Conservation (phyloP, 2,888 invertebrate genomes). For the Ornithoptera priamus region DNA sequence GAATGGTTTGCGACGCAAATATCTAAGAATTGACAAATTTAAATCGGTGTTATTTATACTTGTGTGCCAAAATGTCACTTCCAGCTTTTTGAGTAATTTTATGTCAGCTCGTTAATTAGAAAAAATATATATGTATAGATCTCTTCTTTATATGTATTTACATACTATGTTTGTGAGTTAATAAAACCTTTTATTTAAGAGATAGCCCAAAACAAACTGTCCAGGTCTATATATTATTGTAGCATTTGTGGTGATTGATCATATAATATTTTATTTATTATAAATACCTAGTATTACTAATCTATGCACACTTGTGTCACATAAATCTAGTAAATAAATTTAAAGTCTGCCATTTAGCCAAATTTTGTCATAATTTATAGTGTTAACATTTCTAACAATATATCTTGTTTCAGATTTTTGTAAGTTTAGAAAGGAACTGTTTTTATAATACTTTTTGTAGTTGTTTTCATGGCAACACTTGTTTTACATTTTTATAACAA, state of each 20-base stretch:
- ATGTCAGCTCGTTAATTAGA: not conserved
- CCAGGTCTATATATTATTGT: not conserved
- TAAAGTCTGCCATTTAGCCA: slow-evolving; percentile 33
- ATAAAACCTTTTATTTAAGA: not conserved
- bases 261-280: not conserved
- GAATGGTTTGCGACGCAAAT: slow-evolving; percentile 4
- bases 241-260: not conserved
- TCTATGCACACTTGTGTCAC: not conserved
- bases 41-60: slow-evolving; percentile 31
- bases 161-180: not conserved
- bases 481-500: slow-evolving; percentile 25
- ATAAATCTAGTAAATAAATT: not conserved
- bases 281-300: not conserved
- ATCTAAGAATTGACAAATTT: slow-evolving; percentile 15
- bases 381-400: slow-evolving; percentile 24
- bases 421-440: slow-evolving; percentile 4
- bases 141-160: not conserved
- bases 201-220: not conserved
- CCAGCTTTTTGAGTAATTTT: slow-evolving; percentile 24
- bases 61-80: slow-evolving; percentile 37
- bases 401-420: slow-evolving; percentile 5
- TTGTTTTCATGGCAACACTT: slow-evolving; percentile 13
- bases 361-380: slow-evolving; percentile 33
- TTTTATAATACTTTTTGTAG: slow-evolving; percentile 17
- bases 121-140: not conserved